Conservation (phyloP, 2,113 vertebrate species). For the Anser cygnoides region DNA sequence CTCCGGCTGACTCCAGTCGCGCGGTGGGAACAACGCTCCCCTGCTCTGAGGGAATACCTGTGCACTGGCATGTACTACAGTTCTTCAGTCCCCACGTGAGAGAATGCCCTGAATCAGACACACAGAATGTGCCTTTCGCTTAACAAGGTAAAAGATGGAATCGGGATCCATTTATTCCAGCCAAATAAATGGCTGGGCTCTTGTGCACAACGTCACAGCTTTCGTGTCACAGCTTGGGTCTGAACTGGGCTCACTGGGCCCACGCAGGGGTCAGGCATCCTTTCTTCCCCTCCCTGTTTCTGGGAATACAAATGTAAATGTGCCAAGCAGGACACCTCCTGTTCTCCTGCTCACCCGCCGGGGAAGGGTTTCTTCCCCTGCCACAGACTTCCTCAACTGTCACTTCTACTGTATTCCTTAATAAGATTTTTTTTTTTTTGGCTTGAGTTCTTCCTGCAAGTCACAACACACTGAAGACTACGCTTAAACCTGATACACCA, state of each 20-base stretch:
- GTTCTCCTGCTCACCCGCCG: neutral
- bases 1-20: neutral
- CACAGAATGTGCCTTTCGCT: neutral
- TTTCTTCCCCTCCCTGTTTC: neutral
- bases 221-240: neutral
- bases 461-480: neutral
- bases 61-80: accelerated
- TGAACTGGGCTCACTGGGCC: neutral
- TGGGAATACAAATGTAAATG: neutral
- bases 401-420: neutral
- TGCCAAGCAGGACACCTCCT: neutral
- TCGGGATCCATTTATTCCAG: neutral
- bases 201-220: neutral
- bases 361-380: neutral
- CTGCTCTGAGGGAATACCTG: neutral
- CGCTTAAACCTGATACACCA: neutral
- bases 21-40: neutral
- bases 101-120: neutral
- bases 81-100: neutral
- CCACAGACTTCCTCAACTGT: neutral
- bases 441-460: neutral
- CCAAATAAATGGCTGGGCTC: neutral
- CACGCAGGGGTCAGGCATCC: accelerated
- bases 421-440: neutral
- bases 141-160: neutral